phyloP scores from a whole-genome alignment of 2,888 invertebrate species.

The Microchrysa polita region DNA sequence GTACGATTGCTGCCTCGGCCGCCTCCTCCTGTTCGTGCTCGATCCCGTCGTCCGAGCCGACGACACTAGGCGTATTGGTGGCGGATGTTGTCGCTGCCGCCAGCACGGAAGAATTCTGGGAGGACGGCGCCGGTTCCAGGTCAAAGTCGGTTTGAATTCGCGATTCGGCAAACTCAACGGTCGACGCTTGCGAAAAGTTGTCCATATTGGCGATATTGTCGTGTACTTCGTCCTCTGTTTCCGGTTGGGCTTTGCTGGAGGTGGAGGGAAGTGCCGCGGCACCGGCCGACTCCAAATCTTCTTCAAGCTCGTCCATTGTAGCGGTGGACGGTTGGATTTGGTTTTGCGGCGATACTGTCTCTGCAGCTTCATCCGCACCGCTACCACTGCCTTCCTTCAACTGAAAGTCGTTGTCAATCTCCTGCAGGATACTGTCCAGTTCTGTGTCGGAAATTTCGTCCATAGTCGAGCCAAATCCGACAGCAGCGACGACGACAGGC shows the following conservation, averaged over 20 bases:
- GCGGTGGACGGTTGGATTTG: no score
- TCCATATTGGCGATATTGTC: conserved; percentile 60
- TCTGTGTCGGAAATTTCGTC: conserved; percentile 65
- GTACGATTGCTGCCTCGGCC: no score
- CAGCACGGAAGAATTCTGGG: neutral
- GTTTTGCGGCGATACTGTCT: neutral
- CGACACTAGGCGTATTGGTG: neutral
- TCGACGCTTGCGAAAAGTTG: conserved; percentile 64
- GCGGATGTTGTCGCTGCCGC: neutral
- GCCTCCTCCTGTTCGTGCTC: conserved; percentile 27
- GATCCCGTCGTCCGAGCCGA: conserved; percentile 30
- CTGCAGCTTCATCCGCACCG: neutral
- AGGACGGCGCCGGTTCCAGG: neutral
- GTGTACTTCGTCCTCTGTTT: conserved; percentile 48
- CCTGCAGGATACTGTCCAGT: conserved; percentile 63
- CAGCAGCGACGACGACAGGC: conserved; percentile 3
- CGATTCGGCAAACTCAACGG: conserved; percentile 62
- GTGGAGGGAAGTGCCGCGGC: neutral
- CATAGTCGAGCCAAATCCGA: conserved; percentile 64
- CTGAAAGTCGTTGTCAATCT: conserved; percentile 60
- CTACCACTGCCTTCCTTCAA: neutral
- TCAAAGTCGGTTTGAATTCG: conserved; percentile 52
- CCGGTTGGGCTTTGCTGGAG: neutral
- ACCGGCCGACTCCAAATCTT: no score
- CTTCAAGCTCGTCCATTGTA: neutral